Evolutionary conservation across 2,113 vertebrate species (phyloP), one percentile per base, ranked within the genome.

Genomic region (Thomomys bottae): DNA sequence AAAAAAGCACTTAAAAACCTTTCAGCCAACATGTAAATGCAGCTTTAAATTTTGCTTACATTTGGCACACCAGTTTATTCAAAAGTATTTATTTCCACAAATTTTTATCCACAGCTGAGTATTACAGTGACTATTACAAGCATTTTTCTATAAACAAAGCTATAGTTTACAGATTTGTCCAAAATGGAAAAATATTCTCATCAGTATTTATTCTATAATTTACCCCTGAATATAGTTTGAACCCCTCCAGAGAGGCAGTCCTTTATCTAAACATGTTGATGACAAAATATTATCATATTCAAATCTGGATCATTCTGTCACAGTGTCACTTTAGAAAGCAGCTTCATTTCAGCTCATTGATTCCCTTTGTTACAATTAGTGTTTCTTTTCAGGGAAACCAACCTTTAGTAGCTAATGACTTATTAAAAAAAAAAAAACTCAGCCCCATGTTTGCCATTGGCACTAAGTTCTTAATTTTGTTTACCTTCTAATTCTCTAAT

Each of bases 81-180:
- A 96, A 97, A 98, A 97, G 94, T 96, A 90, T 98, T 98, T 97
- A 97, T 98, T 98, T 97, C 63, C 95, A 97, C 93, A 96, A 93
- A 82, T 92, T 94, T 96, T 96, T 96, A 97, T 96, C 90, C 96
- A 94, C 90, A 97, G 92, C 40, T 94, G 89, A 96, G 94, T 96
- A 96, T 96, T 96, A 97, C 87, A 97, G 94, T 95, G 90, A 95
- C 95, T 89, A 84, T 95, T 97, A 97, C 82, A 97, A 97, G 95
- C 90, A 91, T 95, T 96, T 96, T 89, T 79, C 93, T 97, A 95
- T 96, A 96, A 97, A 97, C 93, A 96, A 94, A 96, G 42, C 30
- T 96, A 24, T 96, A 95, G 79, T 96, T 97, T 97, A 96, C 96
- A 98, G 95, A 95, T 96, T 97, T 97, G 92, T 96, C 96, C 95